Percentiles rank a stretch among this genome's conserved stretches.
Evolutionary conservation across 2,888 invertebrate genomes (phyloP).

Genomic region (Erebia palarica): DNA sequence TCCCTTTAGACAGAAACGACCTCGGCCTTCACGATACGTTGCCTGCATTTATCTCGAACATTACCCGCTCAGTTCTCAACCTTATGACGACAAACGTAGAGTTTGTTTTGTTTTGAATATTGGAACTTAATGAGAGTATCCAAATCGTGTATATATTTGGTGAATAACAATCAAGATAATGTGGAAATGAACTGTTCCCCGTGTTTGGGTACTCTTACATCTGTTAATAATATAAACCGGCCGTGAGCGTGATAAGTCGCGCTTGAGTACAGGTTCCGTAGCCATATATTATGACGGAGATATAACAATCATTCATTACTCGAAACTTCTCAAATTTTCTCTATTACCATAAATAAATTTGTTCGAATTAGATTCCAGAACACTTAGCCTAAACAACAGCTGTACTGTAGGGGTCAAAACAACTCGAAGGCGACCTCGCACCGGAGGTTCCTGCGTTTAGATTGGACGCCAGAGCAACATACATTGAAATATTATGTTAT

Average conservation of each 20-base stretch:
- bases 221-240: slow-evolving; percentile 4
- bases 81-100: neutral
- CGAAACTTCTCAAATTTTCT: too few relatives aligned
- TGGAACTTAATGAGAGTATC: slow-evolving; percentile 14
- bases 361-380: too few relatives aligned
- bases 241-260: neutral
- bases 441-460: too few relatives aligned
- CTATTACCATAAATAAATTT: too few relatives aligned
- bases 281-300: too few relatives aligned
- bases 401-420: too few relatives aligned
- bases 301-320: neutral
- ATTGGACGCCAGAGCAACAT: too few relatives aligned
- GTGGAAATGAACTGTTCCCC: slow-evolving; percentile 29
- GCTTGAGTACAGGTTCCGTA: neutral
- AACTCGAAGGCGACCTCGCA: too few relatives aligned
- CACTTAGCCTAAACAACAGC: too few relatives aligned
- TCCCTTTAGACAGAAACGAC: slow-evolving; percentile 32
- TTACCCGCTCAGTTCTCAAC: neutral
- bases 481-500: too few relatives aligned
- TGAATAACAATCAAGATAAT: slow-evolving; percentile 36
- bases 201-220: slow-evolving; percentile 21
- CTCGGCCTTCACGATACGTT: slow-evolving; percentile 37
- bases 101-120: neutral
- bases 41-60: slow-evolving; percentile 29
- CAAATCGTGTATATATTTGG: slow-evolving; percentile 30